Evolutionary conservation across 2,797 vertebrate genomes (phyloP), one percentile per base, ranked within the genome.

Genomic region (Hippoglossus hippoglossus): DNA sequence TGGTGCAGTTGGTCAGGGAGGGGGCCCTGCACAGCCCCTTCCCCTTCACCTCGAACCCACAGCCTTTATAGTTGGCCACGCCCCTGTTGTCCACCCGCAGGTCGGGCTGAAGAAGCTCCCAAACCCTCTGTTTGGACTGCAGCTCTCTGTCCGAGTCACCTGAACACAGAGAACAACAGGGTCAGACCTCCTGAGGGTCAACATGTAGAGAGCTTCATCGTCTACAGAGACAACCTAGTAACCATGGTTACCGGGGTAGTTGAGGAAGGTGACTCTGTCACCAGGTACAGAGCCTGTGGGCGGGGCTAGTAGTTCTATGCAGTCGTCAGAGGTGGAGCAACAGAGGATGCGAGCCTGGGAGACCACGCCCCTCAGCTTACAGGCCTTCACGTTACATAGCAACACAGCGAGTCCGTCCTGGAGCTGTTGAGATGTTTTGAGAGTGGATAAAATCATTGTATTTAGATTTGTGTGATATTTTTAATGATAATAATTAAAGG

Each of bases 331-430:
- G 83, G 92, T 84, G 62, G 95, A 67, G 85, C 92, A 97, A 83
- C 95, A 96, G 89, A 99, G 95, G 52, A 99, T 82, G 93, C 97
- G 97, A 53, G 96, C 98, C 72, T 97, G 95, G 0, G 97, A 98
- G 4, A 95, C 73, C 46, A 98, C 93, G 13, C 97, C 97, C 80
- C 94, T 95, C 91, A 97, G 92, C 62, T 96, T 98, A 0, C 95
- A 94, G 82, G 96, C 93, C 84, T 96, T 96, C 67, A 98, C 90
- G 65, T 99, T 99, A 84, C 97, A 98, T 13, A 99, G 94, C 47
- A 98, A 88, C 85, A 99, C 61, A 0, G 88, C 96, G 64, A 98
- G 93, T 15, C 92, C 82, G 73, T 96, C 96, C 77, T 93, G 93
- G 79, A 98, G 94, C 96, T 98, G 87, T 7, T 46, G 26, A 71